Evolutionary conservation across 2,888 invertebrate genomes (phyloP).

Genomic region (Xestia rhomboidea): DNA sequence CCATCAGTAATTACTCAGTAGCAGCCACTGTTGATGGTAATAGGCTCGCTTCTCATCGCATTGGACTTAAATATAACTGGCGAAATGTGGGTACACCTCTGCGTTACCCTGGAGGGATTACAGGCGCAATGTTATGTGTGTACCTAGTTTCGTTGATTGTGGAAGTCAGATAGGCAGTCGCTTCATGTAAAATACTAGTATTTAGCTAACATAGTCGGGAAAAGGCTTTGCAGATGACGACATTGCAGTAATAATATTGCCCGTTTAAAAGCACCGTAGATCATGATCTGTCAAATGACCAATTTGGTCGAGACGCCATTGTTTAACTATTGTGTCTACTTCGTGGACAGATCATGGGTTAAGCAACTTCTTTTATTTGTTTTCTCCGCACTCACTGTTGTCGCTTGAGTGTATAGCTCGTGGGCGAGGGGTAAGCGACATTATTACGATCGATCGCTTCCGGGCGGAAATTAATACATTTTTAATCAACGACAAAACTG

Average conservation of each 20-base stretch:
- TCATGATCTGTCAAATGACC: too few relatives aligned
- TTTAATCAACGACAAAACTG: constrained; percentile 20
- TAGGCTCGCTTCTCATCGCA: not conserved
- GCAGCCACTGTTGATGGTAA: not conserved
- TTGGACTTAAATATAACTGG: not conserved
- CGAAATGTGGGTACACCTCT: not conserved
- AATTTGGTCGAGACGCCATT: too few relatives aligned
- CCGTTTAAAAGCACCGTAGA: not conserved
- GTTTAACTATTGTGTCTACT: too few relatives aligned
- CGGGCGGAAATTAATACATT: constrained; percentile 11
- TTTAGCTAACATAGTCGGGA: too few relatives aligned
- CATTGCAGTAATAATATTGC: not conserved
- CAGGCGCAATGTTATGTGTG: not conserved
- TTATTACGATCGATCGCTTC: constrained; percentile 28
- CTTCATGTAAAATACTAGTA: too few relatives aligned
- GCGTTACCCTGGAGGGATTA: not conserved
- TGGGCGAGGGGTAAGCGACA: not conserved
- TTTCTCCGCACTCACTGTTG: not conserved
- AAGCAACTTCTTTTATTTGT: not conserved
- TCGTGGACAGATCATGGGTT: too few relatives aligned
- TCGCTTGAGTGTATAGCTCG: not conserved
- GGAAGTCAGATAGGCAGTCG: too few relatives aligned
- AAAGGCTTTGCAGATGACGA: too few relatives aligned
- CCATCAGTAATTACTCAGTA: not conserved
- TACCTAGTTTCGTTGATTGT: too few relatives aligned